Base-by-base conservation (phyloP, 2,113 vertebrate genomes). In the Malurus melanocephalus region DNA sequence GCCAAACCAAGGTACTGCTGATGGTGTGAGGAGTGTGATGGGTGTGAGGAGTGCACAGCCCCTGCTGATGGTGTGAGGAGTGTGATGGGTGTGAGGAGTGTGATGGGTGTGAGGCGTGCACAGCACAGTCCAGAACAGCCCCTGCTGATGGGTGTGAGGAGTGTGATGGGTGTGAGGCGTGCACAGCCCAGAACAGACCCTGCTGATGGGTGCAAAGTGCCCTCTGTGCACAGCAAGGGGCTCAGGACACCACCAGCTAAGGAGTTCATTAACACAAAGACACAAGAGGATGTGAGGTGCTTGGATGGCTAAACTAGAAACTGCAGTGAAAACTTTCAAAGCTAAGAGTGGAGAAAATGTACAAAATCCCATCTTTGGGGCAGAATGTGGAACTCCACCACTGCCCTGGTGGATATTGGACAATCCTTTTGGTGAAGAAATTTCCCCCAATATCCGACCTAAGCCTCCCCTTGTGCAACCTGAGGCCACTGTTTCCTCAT, bases 201-300 rank as follows among this genome's bases (percentile, higher is more conserved):
- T 28, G n/a, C 33, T n/a, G 17, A 4, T 1, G 56, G 46, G 5
- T 33, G 46, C 76, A 56, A 67, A 27, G 1, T n/a, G 45, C 49
- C 30, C 51, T 30, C 15, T 30, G 5, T 6, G n/a, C 66, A 51
- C 26, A 11, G 33, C 28, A 51, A 11, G 33, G 46, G 33, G 16
- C 60, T 35, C 3, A 1, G 27, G 72, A 62, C 82, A 46, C 64
- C 30, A 56, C 40, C 56, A 33, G 16, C 13, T n/a, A 16, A n/a
- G 0, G 28, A 56, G 52, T 38, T 33, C 59, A 3, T 8, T 9
- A 10, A 28, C 2, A 33, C 21, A 23, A 16, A 10, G 10, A 20
- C 7, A n/a, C 2, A 48, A 22, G 20, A 18, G 9, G 13, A 42
- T 2, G 4, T 0, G 3, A 64, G 38, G 3, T 42, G 67, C 43